Base-by-base conservation (phyloP, 2,888 invertebrate genomes). In the Diplolepis rosae region DNA sequence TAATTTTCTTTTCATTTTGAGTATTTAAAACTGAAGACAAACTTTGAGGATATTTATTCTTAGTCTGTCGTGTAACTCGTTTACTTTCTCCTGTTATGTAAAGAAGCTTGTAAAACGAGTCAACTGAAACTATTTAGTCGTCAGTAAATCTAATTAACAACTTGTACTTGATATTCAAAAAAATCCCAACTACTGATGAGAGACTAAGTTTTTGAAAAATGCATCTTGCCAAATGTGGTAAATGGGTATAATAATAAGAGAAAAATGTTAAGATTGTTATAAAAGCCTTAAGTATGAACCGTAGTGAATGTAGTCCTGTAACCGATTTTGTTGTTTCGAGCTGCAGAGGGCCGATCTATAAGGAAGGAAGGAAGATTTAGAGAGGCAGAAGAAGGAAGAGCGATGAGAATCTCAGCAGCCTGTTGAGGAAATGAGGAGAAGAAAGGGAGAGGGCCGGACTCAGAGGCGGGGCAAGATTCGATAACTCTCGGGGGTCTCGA, bases 391-490 rank as follows among this genome's bases (percentile, higher is more conserved):
- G 72, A 67, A 73, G 73, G 32, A 35, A 61, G 66, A 69, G 61
- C 56, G 69, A 13, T 22, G 66, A 51, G 52, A 54, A 56, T 66
- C 30, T 45, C 48, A 67, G 7, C 15, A 48, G 27, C 18, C 18
- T 50, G 54, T 67, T 61, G 65, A 66, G 50, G 52, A 61, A 66
- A 66, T 45, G 66, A 65, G 32, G 66, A 61, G 70, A 51, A 54
- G 27, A 66, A 73, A 67, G 66, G 77, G 69, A 42, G 75, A 70
- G 74, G 79, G 81, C 81, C 72, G 77, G 77, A 68, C 83, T 73
- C 74, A 68, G 80, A 79, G 87, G 85, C 84, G 85, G 84, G 74
- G 82, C 83, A 74, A 82, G 83, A 83, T 84, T 82, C 80, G 80
- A 84, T 84, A 83, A 82, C 76, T 80, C 82, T 82, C 75, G 84